Base-by-base conservation (phyloP, 2,888 invertebrate genomes). In the Osmoderma eremita region DNA sequence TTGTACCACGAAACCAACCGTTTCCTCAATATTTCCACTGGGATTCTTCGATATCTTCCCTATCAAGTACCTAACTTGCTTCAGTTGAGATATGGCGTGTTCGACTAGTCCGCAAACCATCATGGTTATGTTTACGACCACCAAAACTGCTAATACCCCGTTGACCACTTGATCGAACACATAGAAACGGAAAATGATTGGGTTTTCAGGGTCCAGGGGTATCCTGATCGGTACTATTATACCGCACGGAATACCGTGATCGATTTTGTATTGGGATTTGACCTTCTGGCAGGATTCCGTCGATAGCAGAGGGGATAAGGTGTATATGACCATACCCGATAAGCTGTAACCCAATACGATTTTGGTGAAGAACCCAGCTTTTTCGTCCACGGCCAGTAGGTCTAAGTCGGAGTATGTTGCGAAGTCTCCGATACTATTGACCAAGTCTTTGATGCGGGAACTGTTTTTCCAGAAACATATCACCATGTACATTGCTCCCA, bases 41-140 rank as follows among this genome's bases (percentile, higher is more conserved):
- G 6, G 36, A 13, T 20, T n/a, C 6, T 41, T 12, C 20, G 54
- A 63, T 12, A 67, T 51, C 5, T 20, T 15, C 36, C 30, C 6
- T 13, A 67, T 38, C 22, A 54, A 70, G 36, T 17, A 17, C 54
- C 65, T 69, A 13, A 76, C 70, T 51, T 71, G 63, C 17, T 72
- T 68, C 54, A 77, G 54, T 66, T 77, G 77, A 30, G 74, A 61
- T 3, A 72, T 72, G 13, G 73, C 72, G 56, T 76, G 76, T 5
- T 73, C 74, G n/a, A 76, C 58, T n/a, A 77, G 63, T 8, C 74
- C 73, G 65, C 75, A 76, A 1, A 76, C 63, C 30, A 75, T 45
- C 73, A 75, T 76, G 2, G 76, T 76, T 10, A 76, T 61, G 17
- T 70, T 72, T 36, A 76, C 64, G n/a, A 76, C 72, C 12, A 76